Base-by-base conservation (phyloP, 1,140 invertebrate species). In the Zophobas atratus region DNA sequence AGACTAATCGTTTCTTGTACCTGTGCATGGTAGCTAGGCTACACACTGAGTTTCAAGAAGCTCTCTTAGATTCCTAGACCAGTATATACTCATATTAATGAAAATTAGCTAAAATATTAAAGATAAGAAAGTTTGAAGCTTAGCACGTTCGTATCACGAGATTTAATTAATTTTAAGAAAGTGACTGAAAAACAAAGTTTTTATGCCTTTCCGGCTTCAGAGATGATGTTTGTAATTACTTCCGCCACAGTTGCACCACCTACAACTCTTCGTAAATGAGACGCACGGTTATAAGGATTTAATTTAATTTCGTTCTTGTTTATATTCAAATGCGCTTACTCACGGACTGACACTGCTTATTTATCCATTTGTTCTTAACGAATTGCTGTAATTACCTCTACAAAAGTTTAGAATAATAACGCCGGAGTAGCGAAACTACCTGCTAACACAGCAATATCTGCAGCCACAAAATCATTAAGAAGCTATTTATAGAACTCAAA, bases 231-330 rank as follows among this genome's bases (percentile, higher is more conserved):
- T 67, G 39, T 67, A 67, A 67, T 67, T 67, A 67, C 60, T 67
- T 43, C 2, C 60, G 39, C 6, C 60, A 67, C 60, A 67, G 60
- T 67, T 67, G 60, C 38, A 67, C 20, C 60, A 67, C 60, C 60
- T 43, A 63, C 57, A 63, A 63, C 57, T 63, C 55, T 38, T 60
- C 60, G 60, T 67, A 67, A 67, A 67, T 67, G 43, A 67, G 60
- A 67, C 60, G 60, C 32, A 34, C 38, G 60, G 70, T 51, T 72
- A 72, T 72, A 72, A 72, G 70, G 70, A 72, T 72, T 72, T 72
- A 72, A 72, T 72, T 72, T 72, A 72, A 53, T 72, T 72, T 56
- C 46, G 51, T 49, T 48, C 70, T 72, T 72, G 70, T 72, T 72
- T 72, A 72, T 72, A 56, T 72, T 72, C 48, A 56, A 72, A 56